Evolutionary conservation across 2,888 invertebrate genomes (phyloP).

Genomic region (Dastarcus helophoroides): DNA sequence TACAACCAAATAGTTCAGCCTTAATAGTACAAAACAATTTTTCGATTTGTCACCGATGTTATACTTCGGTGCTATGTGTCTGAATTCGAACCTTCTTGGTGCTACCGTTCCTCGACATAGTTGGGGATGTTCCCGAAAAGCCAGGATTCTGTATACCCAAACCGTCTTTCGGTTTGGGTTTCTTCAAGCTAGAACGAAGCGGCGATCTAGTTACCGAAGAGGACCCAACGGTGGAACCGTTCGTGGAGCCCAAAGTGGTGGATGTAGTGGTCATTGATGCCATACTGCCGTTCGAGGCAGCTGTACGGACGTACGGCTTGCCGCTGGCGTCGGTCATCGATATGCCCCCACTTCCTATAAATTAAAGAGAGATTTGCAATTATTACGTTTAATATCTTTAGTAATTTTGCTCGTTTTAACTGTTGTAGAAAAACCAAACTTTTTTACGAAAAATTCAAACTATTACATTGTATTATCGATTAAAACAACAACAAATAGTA

Average conservation of each 20-base stretch:
- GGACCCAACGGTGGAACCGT: conserved; percentile 40
- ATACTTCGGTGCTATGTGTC: conserved; percentile 85
- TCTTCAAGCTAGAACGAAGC: conserved; percentile 71
- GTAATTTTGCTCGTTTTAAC: too few species aligned
- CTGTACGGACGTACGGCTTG: conserved; percentile 56
- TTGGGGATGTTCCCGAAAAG: conserved; percentile 73
- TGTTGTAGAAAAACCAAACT: too few species aligned
- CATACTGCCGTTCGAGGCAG: conserved; percentile 48
- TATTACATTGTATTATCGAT: too few species aligned
- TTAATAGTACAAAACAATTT: too few species aligned
- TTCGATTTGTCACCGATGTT: conserved; percentile 24
- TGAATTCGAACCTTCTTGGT: conserved; percentile 86
- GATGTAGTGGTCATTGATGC: conserved; percentile 64
- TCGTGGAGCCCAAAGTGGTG: conserved; percentile 49
- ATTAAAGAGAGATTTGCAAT: too few species aligned
- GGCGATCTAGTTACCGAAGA: conserved; percentile 46
- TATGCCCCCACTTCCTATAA: conserved; percentile 35
- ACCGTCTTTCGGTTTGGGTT: conserved; percentile 58
- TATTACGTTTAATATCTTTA: too few species aligned
- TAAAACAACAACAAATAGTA: too few species aligned
- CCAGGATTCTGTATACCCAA: conserved; percentile 81
- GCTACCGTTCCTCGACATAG: conserved; percentile 72
- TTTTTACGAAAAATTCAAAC: too few species aligned
- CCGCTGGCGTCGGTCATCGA: conserved; percentile 83
- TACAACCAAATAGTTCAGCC: too few species aligned